Base-by-base conservation (phyloP, 2,888 invertebrate genomes). In the Hypercompe scribonia region DNA sequence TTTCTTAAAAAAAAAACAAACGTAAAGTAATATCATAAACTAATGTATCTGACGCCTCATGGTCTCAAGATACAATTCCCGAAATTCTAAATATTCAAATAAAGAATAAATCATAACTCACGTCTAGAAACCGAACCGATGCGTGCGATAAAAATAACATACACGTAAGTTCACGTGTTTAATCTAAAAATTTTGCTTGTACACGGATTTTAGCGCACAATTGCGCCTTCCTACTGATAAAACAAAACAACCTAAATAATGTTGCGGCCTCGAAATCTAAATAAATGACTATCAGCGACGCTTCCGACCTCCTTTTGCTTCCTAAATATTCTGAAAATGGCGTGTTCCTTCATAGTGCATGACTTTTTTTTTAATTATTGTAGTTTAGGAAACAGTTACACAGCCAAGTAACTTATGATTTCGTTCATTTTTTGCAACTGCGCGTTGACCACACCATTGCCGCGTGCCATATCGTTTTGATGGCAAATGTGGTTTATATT, bases 201-300 rank as follows among this genome's bases (percentile, higher is more conserved):
- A 90, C 92, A 74, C 78, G 71, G 72, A 77, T 78, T 82, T 86
- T 87, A 88, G 89, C 86, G 80, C 91, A 90, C 93, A 94, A 93
- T 91, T 92, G 91, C 93, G 93, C 94, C 93, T 94, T 94, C 91
- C 91, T 90, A 91, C 92, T 94, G 95, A 95, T 95, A 95, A 95
- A 93, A 93, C 93, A 94, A 94, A 94, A 94, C 94, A 95, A 95
- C 94, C 94, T 92, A 94, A 95, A 95, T 95, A 94, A 90, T 90
- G 89, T 85, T 76, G 87, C 87, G 95, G 88, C 95, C 95, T 95
- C 95, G 94, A 94, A 94, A 92, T 94, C 95, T 93, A 95, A 94
- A 95, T 95, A 94, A 91, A 91, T 88, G 88, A 85, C 92, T 95
- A 95, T 95, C 95, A 93, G 91, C 87, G 81, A 89, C 87, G 92